Conservation (phyloP, 92 coral and sea anemone species). For the Epizoanthus stellaris region DNA sequence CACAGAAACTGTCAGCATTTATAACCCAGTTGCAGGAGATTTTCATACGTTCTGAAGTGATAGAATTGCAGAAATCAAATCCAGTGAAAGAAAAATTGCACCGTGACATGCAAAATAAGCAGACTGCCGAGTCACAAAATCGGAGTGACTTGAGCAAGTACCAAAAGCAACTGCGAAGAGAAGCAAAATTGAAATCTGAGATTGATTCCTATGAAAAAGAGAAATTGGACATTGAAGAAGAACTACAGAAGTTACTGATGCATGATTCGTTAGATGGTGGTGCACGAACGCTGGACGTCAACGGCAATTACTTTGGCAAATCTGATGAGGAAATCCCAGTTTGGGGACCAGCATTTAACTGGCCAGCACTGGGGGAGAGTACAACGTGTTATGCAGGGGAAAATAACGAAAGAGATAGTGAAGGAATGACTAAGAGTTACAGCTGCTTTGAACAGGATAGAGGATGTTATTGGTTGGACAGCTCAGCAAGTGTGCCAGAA, state of each 20-base stretch:
- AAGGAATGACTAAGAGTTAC: background rate
- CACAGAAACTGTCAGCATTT: constrained; percentile 11
- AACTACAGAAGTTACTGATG: background rate
- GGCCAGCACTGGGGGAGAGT: background rate
- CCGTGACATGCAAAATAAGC: background rate
- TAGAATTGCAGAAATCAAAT: background rate
- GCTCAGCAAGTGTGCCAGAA: background rate
- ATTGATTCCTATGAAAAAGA: constrained; percentile 13
- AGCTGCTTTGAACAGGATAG: background rate
- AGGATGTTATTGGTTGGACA: background rate
- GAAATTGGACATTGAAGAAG: background rate
- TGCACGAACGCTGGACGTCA: background rate
- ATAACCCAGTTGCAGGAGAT: background rate
- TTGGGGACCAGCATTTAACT: background rate
- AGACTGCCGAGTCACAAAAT: background rate
- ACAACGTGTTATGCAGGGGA: no score
- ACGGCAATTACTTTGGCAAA: background rate
- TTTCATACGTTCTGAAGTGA: background rate
- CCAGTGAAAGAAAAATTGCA: background rate
- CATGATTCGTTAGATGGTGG: background rate
- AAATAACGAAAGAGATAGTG: background rate
- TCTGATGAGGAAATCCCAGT: background rate
- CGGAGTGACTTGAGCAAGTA: background rate
- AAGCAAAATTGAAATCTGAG: constrained; percentile 11
- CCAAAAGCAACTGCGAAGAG: background rate